These are phyloP conservation scores for Anas flavirostris DNA, from an alignment of 2,797 vertebrate genomes.

Conservation along the genomic window DNA sequence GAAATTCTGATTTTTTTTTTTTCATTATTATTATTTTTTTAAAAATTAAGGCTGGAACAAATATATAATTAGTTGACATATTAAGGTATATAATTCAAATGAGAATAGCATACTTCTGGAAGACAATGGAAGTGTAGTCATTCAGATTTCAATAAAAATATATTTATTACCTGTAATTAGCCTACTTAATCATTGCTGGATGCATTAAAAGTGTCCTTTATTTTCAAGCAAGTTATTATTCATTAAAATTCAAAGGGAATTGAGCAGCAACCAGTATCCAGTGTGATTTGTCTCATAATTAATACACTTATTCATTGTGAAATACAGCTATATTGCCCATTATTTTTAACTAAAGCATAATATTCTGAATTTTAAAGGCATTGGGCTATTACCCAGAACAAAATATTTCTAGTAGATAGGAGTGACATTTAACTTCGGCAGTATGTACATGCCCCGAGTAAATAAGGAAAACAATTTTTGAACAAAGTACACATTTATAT, in stretches of 20 bases:
- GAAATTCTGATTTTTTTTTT: conserved; percentile 4
- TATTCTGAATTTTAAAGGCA: conserved; percentile 44
- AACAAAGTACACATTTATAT: conserved; percentile 23
- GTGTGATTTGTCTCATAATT: conserved; percentile 64
- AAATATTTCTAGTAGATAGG: conserved; percentile 38
- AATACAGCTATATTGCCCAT: conserved; percentile 41
- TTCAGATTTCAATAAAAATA: conserved; percentile 67
- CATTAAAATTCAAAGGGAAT: conserved; percentile 61
- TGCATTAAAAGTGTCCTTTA: conserved; percentile 36
- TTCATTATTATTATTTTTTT: neutral
- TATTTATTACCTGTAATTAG: conserved; percentile 65
- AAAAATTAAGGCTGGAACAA: neutral
- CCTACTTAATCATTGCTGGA: conserved; percentile 34
- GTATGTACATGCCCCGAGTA: neutral
- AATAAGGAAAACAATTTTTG: conserved; percentile 39
- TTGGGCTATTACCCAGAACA: neutral
- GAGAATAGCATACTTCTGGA: neutral
- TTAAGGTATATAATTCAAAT: conserved; percentile 33
- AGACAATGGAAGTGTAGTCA: conserved; percentile 19
- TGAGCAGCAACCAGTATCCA: conserved; percentile 57
- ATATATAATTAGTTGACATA: conserved; percentile 25
- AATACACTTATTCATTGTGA: conserved; percentile 61
- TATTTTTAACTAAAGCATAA: conserved; percentile 67
- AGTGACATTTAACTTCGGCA: conserved; percentile 12
- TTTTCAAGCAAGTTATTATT: conserved; percentile 60